Conservation (phyloP, 2,888 invertebrate genomes). For the Polydrusus pterygomalis region DNA sequence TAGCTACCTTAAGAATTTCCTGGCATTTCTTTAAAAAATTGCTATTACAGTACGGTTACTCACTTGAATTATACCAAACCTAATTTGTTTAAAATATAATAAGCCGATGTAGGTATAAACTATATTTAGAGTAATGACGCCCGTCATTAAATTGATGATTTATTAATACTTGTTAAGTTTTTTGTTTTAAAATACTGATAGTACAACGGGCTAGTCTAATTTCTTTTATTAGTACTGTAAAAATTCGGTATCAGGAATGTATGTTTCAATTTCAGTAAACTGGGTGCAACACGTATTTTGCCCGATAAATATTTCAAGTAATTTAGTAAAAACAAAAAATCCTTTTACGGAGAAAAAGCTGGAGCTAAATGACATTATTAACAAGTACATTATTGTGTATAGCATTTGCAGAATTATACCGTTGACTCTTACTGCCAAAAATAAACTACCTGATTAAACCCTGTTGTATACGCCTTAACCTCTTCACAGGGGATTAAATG, state of each 20-base stretch:
- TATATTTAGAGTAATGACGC: constrained; percentile 18
- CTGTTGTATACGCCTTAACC: too few species aligned
- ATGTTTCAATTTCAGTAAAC: not conserved
- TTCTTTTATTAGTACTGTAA: not conserved
- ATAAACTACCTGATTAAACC: too few species aligned
- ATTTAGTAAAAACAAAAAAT: too few species aligned
- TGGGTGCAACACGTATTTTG: too few species aligned
- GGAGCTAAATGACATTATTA: too few species aligned
- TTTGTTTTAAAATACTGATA: constrained; percentile 1
- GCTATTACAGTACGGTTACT: constrained; percentile 36
- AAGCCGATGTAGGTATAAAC: constrained; percentile 12
- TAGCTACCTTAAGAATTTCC: constrained; percentile 39
- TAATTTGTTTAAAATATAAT: constrained; percentile 40
- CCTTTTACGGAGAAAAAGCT: too few species aligned
- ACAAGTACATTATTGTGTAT: too few species aligned
- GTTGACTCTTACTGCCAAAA: too few species aligned
- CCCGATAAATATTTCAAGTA: too few species aligned
- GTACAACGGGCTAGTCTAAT: not conserved
- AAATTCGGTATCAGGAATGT: not conserved
- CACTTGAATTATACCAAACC: constrained; percentile 23
- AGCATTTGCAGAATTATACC: too few species aligned
- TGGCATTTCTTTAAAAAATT: constrained; percentile 44
- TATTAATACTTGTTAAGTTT: constrained; percentile 27
- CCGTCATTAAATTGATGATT: constrained; percentile 39
- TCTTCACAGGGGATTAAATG: too few species aligned